A percentile compares a stretch with the other conserved stretches of the same genome.
Conservation (phyloP, 2,888 invertebrate genomes). For the Cephus spinipes region DNA sequence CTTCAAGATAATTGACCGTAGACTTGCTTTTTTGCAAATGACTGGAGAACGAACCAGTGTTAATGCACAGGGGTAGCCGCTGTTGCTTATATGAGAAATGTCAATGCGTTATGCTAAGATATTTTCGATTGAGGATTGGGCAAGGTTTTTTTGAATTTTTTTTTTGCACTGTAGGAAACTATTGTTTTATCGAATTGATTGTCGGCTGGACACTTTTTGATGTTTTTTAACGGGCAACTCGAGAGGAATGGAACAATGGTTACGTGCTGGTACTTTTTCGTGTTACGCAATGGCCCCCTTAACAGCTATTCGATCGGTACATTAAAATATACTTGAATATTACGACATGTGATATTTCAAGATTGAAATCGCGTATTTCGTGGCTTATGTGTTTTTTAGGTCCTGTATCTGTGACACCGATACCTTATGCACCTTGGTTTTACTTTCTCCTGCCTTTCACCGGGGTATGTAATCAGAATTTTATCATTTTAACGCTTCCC, state of each 20-base stretch:
- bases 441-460: not conserved
- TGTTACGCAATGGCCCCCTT: not conserved
- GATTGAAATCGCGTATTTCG: not conserved
- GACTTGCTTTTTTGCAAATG: not conserved
- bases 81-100: not conserved
- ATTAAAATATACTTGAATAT: not conserved
- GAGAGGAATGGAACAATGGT: not conserved
- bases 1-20: constrained; percentile 19
- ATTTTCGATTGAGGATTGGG: not conserved
- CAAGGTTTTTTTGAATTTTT: not conserved
- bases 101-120: not conserved
- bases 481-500: not conserved
- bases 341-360: not conserved
- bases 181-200: not conserved
- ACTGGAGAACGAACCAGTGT: not conserved
- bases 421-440: not conserved
- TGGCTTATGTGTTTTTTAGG: not conserved
- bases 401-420: not conserved
- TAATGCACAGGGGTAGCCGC: not conserved
- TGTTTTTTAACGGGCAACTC: not conserved
- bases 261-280: not conserved
- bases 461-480: not conserved
- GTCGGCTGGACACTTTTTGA: not conserved
- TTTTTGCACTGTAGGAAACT: not conserved
- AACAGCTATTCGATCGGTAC: not conserved